Percentiles rank a stretch among this genome's conserved stretches.
Conservation (phyloP, 2,113 vertebrate genomes). For the Protobothrops flavoviridis region DNA sequence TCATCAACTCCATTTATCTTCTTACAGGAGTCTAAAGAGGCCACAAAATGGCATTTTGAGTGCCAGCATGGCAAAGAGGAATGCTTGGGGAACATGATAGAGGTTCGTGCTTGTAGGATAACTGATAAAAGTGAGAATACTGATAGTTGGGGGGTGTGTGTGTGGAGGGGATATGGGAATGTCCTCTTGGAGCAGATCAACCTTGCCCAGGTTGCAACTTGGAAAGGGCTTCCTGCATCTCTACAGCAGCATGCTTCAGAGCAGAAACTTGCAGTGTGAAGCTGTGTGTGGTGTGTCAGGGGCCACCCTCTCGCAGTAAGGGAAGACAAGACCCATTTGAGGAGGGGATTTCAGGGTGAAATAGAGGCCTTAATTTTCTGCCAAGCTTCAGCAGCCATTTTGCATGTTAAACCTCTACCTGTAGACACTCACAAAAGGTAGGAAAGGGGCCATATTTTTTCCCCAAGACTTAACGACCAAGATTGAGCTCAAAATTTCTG, state of each 20-base stretch:
- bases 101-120: conserved; percentile 71
- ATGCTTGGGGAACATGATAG: conserved; percentile 89
- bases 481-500: no score
- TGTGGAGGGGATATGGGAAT: background rate
- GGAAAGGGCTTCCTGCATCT: background rate
- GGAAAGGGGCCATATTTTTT: no score
- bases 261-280: background rate
- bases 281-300: no score
- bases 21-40: conserved; percentile 76
- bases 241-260: background rate
- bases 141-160: no score
- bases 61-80: conserved; percentile 90
- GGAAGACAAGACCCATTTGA: background rate
- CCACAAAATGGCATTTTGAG: conserved; percentile 70
- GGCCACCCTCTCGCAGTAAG: no score
- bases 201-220: background rate
- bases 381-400: background rate
- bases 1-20: background rate
- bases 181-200: background rate
- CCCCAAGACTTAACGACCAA: no score
- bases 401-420: background rate
- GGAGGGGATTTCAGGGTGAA: background rate
- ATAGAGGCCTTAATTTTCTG: background rate
- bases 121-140: background rate
- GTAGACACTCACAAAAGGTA: no score